Conservation (phyloP, 2,888 invertebrate genomes). For the Spodoptera exigua region DNA sequence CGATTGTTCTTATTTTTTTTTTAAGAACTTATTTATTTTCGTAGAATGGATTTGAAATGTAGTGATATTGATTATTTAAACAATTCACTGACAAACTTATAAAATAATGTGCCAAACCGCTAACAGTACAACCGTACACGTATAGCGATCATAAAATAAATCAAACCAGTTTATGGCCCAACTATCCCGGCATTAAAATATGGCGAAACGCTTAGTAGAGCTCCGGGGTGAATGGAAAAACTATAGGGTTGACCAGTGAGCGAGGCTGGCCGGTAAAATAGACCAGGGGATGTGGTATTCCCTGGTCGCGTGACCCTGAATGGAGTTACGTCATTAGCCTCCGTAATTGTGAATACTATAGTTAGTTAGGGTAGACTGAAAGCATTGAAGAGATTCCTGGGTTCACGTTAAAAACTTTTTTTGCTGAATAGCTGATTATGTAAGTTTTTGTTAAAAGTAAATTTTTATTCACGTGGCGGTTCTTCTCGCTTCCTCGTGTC, state of each 20-base stretch:
- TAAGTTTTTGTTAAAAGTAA: too few relatives aligned
- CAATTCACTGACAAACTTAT: neutral
- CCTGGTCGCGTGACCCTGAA: neutral
- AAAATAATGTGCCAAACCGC: conserved; percentile 53
- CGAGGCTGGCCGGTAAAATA: conserved; percentile 13
- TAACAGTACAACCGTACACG: conserved; percentile 59
- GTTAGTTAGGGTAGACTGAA: too few relatives aligned
- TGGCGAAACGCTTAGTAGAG: conserved; percentile 81
- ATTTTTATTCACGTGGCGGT: too few relatives aligned
- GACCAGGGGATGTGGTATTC: conserved; percentile 3
- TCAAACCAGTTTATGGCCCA: conserved; percentile 85
- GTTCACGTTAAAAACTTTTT: too few relatives aligned
- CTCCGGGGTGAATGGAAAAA: conserved; percentile 67
- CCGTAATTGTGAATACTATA: too few relatives aligned
- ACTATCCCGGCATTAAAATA: conserved; percentile 86
- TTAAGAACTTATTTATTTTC: too few relatives aligned
- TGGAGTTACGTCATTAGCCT: neutral
- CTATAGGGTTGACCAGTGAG: conserved; percentile 38
- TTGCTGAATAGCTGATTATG: too few relatives aligned
- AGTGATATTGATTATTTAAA: too few relatives aligned
- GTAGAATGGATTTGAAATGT: too few relatives aligned
- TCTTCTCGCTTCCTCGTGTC: too few relatives aligned
- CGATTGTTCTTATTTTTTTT: too few relatives aligned
- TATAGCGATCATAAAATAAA: conserved; percentile 83
- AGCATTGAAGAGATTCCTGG: too few relatives aligned